Evolutionary conservation across 2,113 vertebrate genomes (phyloP).

Genomic region (rat (Rattus norvegicus)): GRCr8 NC_086030.1:30321001-30321500

Average conservation of each 20-base stretch:
- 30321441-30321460: background rate
- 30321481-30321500: background rate
- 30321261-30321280: background rate
- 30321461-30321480: background rate
- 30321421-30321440: background rate
- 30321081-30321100: too few relatives aligned
- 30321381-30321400: background rate
- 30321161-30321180: background rate
- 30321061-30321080: too few relatives aligned
- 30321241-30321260: background rate
- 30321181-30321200: background rate
- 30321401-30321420: background rate
- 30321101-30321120: too few relatives aligned
- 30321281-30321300: background rate
- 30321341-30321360: background rate
- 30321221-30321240: background rate
- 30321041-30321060: background rate
- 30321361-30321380: background rate
- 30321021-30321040: background rate
- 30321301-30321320: background rate
- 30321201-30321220: background rate
- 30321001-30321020: background rate
- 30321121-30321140: too few relatives aligned
- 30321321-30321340: background rate
- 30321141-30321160: background rate